phyloP scores from a whole-genome alignment of 2,113 vertebrate species.

The Acanthisitta chloris region DNA sequence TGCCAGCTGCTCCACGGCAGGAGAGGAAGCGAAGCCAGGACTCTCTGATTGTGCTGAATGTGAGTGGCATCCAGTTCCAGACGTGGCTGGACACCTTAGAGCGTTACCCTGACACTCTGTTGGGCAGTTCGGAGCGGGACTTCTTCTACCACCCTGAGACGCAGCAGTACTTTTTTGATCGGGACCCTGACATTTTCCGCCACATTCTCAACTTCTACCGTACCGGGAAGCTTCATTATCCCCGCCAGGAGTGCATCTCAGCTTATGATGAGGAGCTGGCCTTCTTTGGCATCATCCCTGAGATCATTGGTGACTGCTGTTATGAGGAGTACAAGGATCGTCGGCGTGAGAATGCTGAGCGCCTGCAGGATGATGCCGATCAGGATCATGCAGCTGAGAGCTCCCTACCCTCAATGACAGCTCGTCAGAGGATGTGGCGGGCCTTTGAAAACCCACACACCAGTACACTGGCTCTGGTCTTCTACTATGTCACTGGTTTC shows the following conservation, averaged over 20 bases:
- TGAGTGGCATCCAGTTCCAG: conserved; percentile 93
- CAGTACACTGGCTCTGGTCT: conserved; percentile 93
- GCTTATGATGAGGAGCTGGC: conserved; percentile 95
- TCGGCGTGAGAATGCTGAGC: conserved; percentile 89
- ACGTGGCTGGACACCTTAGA: conserved; percentile 94
- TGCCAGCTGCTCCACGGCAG: conserved; percentile 86
- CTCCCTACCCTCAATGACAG: conserved; percentile 76
- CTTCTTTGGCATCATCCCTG: conserved; percentile 95
- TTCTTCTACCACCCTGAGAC: conserved; percentile 94
- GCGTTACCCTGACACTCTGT: conserved; percentile 92
- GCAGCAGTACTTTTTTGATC: conserved; percentile 95
- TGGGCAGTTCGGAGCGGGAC: conserved; percentile 93
- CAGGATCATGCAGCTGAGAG: conserved; percentile 76
- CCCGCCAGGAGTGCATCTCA: conserved; percentile 94
- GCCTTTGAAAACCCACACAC: conserved; percentile 98
- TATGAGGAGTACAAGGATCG: conserved; percentile 98
- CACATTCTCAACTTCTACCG: conserved; percentile 97
- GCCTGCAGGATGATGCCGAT: conserved; percentile 91
- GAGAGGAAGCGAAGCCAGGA: conserved; percentile 81
- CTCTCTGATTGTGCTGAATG: conserved; percentile 89
- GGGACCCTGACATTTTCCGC: conserved; percentile 95
- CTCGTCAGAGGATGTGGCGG: conserved; percentile 90
- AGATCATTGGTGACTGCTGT: conserved; percentile 96
- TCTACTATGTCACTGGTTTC: conserved; percentile 98
- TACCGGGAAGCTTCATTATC: conserved; percentile 93